phyloP scores from a whole-genome alignment of 2,797 vertebrate species.

The Coregonus suidteri region DNA sequence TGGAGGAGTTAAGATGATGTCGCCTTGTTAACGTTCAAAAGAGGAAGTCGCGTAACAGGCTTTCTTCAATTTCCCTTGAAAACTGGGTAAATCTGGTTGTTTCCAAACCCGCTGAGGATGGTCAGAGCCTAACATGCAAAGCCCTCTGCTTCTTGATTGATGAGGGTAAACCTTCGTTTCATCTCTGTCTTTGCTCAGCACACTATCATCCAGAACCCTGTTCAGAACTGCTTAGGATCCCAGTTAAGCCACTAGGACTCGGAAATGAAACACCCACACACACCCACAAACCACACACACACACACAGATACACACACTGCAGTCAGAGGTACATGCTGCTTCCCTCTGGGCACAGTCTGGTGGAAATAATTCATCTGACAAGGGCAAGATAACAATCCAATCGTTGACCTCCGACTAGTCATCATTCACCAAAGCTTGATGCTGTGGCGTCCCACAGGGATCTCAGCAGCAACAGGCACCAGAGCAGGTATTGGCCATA shows the following conservation, averaged over 20 bases:
- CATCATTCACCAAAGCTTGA: constrained; percentile 9
- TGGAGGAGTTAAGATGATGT: no score
- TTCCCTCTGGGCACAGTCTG: constrained; percentile 15
- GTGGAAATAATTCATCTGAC: constrained; percentile 26
- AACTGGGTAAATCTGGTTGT: no score
- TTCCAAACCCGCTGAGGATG: neutral
- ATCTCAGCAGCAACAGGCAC: neutral
- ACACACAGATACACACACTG: neutral
- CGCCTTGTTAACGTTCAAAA: no score
- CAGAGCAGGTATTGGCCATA: neutral
- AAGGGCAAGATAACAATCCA: constrained; percentile 25
- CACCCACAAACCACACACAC: neutral
- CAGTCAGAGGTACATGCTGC: constrained; percentile 8
- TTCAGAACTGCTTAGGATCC: neutral
- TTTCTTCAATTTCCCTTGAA: no score
- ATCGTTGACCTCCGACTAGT: constrained; percentile 24
- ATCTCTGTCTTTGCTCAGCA: neutral
- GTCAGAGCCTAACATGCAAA: neutral
- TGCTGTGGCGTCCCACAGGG: neutral
- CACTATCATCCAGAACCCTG: neutral
- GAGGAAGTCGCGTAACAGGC: no score
- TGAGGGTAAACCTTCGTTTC: neutral
- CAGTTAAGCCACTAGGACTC: neutral
- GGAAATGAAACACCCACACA: neutral
- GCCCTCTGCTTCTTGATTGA: constrained; percentile 4